phyloP scores from a whole-genome alignment of 2,888 invertebrate species.

The Mesochorus sp. region DNA sequence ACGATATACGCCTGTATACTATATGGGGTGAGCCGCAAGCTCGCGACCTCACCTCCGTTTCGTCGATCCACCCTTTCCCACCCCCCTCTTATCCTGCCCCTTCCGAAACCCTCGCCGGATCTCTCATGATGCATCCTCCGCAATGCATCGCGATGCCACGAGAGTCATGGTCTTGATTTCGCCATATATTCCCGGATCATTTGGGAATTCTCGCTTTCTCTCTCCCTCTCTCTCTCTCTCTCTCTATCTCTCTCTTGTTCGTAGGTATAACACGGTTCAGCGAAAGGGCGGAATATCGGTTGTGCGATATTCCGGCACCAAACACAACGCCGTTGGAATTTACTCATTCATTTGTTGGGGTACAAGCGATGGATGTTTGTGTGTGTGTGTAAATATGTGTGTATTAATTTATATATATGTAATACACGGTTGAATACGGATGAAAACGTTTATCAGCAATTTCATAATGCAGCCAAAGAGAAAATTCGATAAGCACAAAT shows the following conservation, averaged over 20 bases:
- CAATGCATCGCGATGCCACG: slow-evolving; percentile 42
- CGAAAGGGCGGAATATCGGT: background rate
- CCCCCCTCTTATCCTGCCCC: background rate
- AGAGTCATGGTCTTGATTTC: slow-evolving; percentile 55
- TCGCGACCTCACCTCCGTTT: slow-evolving; percentile 2
- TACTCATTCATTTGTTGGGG: slow-evolving; percentile 34
- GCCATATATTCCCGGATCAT: slow-evolving; percentile 56
- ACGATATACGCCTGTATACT: too few species aligned
- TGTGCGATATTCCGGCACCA: slow-evolving; percentile 36
- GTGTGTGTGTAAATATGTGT: too few species aligned
- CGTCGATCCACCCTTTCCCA: background rate
- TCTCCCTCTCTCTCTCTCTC: too few species aligned
- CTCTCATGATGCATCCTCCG: slow-evolving; percentile 50
- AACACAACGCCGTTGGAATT: slow-evolving; percentile 41
- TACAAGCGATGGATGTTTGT: background rate
- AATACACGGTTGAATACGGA: slow-evolving; percentile 24
- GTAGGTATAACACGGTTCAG: background rate
- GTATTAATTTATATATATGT: background rate
- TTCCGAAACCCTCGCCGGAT: slow-evolving; percentile 10
- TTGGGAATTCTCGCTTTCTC: slow-evolving; percentile 52
- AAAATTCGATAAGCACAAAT: slow-evolving; percentile 26
- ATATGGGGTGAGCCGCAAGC: slow-evolving; percentile 4
- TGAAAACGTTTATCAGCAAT: slow-evolving; percentile 48
- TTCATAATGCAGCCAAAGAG: slow-evolving; percentile 15
- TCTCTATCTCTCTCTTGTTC: too few species aligned